These are phyloP conservation scores for Brachyptera risi DNA, from an alignment of 2,888 invertebrate genomes.

Conservation along the genomic window DNA sequence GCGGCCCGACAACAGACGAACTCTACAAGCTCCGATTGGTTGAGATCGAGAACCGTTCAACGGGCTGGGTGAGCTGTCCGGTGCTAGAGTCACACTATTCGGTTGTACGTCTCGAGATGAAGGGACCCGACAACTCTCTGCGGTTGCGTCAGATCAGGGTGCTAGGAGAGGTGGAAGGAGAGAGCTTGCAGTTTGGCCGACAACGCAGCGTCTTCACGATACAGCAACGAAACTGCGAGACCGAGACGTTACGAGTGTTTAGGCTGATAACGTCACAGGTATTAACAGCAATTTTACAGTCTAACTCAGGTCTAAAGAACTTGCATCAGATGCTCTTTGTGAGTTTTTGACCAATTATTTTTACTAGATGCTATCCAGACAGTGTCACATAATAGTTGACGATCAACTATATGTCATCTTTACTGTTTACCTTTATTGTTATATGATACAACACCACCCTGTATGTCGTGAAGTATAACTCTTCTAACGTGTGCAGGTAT, in stretches of 20 bases:
- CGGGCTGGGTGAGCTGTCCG: slow-evolving; percentile 88
- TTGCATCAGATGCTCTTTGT: too few relatives aligned
- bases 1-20: slow-evolving; percentile 78
- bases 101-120: slow-evolving; percentile 74
- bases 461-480: background rate
- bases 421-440: too few relatives aligned
- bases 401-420: too few relatives aligned
- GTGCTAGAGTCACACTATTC: slow-evolving; percentile 56
- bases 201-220: slow-evolving; percentile 57
- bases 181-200: slow-evolving; percentile 48
- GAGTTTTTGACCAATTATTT: too few relatives aligned
- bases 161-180: slow-evolving; percentile 60
- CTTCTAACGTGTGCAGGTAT: slow-evolving; percentile 66
- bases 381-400: too few relatives aligned
- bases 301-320: too few relatives aligned
- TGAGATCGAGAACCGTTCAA: slow-evolving; percentile 81
- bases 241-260: slow-evolving; percentile 89
- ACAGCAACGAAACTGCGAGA: slow-evolving; percentile 83
- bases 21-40: slow-evolving; percentile 71
- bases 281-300: too few relatives aligned
- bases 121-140: slow-evolving; percentile 87
- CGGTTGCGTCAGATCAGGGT: slow-evolving; percentile 79
- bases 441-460: background rate
- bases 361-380: too few relatives aligned
- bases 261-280: slow-evolving; percentile 86